phyloP scores from a whole-genome alignment of 2,113 vertebrate genomes.

The Propithecus coquereli region DNA sequence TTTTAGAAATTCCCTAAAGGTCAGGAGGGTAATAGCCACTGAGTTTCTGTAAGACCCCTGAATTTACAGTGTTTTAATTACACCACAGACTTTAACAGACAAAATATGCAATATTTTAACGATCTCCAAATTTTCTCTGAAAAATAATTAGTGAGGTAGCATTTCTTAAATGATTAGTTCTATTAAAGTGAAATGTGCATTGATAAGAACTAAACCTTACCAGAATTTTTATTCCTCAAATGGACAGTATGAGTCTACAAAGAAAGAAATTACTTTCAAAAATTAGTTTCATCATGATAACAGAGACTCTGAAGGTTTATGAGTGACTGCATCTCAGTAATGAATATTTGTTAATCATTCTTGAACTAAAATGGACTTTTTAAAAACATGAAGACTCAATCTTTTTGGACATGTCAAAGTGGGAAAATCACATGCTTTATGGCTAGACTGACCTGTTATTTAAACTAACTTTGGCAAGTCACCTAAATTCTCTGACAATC shows the following conservation, averaged over 20 bases:
- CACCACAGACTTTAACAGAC: neutral
- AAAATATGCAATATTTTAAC: neutral
- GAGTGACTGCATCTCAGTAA: neutral
- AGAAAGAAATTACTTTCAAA: neutral
- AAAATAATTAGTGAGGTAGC: neutral
- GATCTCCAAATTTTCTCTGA: neutral
- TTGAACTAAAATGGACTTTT: neutral
- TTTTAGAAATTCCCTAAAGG: neutral
- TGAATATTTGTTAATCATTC: neutral
- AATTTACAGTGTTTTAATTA: neutral
- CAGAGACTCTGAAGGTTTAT: neutral
- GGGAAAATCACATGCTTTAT: neutral
- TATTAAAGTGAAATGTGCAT: neutral
- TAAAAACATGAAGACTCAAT: neutral
- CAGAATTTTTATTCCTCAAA: neutral
- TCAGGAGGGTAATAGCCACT: neutral
- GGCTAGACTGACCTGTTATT: neutral
- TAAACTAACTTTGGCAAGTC: neutral
- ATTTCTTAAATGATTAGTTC: neutral
- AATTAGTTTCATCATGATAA: neutral
- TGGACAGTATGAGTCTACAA: neutral
- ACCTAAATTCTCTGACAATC: neutral
- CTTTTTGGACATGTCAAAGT: neutral
- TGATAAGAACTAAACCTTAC: neutral
- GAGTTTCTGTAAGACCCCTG: neutral